phyloP scores from a whole-genome alignment of 1,140 invertebrate species.

The Drosophila grimshawi region DNA sequence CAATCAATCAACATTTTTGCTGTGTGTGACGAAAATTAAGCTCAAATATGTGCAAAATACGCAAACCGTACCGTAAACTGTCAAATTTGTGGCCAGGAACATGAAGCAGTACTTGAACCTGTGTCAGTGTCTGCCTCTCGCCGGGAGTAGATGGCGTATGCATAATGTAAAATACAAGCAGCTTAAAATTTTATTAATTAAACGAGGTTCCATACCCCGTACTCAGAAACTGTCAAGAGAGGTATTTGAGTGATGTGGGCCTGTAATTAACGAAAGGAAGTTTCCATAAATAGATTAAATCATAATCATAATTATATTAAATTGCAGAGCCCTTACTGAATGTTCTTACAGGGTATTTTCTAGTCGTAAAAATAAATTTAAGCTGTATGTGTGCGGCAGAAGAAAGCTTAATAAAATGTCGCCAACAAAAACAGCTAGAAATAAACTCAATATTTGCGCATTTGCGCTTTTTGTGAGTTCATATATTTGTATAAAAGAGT shows the following conservation, averaged over 20 bases:
- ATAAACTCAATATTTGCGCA: background rate
- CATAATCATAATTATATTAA: no score
- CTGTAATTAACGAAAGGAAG: no score
- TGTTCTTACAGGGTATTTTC: background rate
- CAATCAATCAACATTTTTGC: conserved; percentile 47
- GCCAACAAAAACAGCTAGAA: background rate
- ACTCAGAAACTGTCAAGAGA: no score
- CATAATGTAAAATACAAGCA: conserved; percentile 8
- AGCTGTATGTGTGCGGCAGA: no score
- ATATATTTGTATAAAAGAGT: background rate
- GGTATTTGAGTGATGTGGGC: no score
- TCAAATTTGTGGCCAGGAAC: conserved; percentile 8
- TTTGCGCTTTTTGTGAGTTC: no score
- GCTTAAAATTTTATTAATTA: conserved; percentile 24
- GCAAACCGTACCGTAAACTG: conserved; percentile 1
- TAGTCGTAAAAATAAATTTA: no score
- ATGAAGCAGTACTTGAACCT: background rate
- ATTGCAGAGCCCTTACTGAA: background rate
- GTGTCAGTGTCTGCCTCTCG: background rate
- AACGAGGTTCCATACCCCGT: background rate
- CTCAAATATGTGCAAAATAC: conserved; percentile 36
- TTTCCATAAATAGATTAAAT: no score
- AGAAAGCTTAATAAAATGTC: background rate
- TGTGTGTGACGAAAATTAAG: conserved; percentile 31
- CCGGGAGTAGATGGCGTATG: conserved; percentile 13